Evolutionary conservation across 2,888 invertebrate genomes (phyloP), one percentile per base, ranked within the genome.

Genomic region (Hololepta plana): DNA sequence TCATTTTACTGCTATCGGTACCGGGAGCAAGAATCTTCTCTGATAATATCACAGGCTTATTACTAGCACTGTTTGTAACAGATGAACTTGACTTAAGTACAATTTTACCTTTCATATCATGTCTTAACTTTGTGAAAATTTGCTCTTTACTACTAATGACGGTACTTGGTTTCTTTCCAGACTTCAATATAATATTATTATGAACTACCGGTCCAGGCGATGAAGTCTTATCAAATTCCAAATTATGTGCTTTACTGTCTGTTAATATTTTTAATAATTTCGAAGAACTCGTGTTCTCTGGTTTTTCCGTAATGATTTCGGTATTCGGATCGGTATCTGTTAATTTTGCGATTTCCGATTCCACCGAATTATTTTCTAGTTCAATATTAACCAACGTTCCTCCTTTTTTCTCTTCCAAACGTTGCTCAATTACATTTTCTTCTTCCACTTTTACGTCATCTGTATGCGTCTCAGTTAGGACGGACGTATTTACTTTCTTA

Each of bases 221-320:
- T 17, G 17, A 7, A n/a, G n/a, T 17, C 17, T 17, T 8, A 7
- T 17, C 7, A n/a, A 17, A 7, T 17, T 17, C 17, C n/a, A 7
- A 17, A n/a, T 8, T 17, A 17, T 17, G n/a, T 8, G n/a, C 6
- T 17, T 8, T 17, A 8, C 17, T 17, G 35, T 64, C 63, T 38
- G 65, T 64, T 34, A 67, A 47, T 29, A 67, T 63, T 44, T 66
- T 64, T 31, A 67, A 46, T 21, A 68, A 43, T 48, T 64, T 67
- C 2, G 65, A 61, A 3, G 63, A 55, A 4, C 57, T 50, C n/a
- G 54, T 53, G 27, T 55, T 57, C 29, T 48, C 50, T 42, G 39
- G 50, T 21, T 34, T 34, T 23, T 33, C 13, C 12, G 27, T 27
- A 14, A 25, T 10, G 3, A 20, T 13, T 6, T 28, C 27, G 4